A percentile compares a stretch with the other conserved stretches of the same genome.
Evolutionary conservation across 92 coral and sea anemone species (phyloP).

Genomic region (Actinostola sp.): DNA sequence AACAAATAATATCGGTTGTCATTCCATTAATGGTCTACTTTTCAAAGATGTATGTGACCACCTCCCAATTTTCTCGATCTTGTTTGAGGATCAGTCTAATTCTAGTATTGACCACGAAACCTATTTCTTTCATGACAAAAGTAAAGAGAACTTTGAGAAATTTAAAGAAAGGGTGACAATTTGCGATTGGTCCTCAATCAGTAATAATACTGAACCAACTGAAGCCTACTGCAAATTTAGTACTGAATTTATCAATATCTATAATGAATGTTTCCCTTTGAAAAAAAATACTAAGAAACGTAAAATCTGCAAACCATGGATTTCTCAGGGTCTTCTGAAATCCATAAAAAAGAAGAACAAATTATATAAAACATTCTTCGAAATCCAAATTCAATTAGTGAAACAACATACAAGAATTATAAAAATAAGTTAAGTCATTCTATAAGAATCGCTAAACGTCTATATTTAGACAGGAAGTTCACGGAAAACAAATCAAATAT

Average conservation of each 20-base stretch:
- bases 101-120: conserved; percentile 1
- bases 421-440: conserved; percentile 36
- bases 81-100: not conserved
- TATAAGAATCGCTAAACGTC: conserved; percentile 26
- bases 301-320: conserved; percentile 47
- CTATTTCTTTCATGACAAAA: conserved; percentile 26
- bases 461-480: conserved; percentile 18
- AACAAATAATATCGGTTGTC: conserved; percentile 24
- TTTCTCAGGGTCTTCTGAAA: conserved; percentile 47
- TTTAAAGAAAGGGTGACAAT: conserved; percentile 27
- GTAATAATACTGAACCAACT: conserved; percentile 41
- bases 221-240: conserved; percentile 32
- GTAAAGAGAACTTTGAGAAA: conserved; percentile 25
- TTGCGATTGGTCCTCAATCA: conserved; percentile 44
- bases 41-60: conserved; percentile 65
- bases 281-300: conserved; percentile 20
- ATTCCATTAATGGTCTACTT: conserved; percentile 33
- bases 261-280: conserved; percentile 45
- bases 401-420: conserved; percentile 25
- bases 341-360: conserved; percentile 35
- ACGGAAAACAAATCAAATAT: conserved; percentile 31
- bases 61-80: conserved; percentile 53
- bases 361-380: conserved; percentile 29
- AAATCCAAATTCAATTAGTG: conserved; percentile 20
- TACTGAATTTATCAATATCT: conserved; percentile 28